Conservation (phyloP, 2,888 invertebrate species). For the Lacanobia wlatinum region DNA sequence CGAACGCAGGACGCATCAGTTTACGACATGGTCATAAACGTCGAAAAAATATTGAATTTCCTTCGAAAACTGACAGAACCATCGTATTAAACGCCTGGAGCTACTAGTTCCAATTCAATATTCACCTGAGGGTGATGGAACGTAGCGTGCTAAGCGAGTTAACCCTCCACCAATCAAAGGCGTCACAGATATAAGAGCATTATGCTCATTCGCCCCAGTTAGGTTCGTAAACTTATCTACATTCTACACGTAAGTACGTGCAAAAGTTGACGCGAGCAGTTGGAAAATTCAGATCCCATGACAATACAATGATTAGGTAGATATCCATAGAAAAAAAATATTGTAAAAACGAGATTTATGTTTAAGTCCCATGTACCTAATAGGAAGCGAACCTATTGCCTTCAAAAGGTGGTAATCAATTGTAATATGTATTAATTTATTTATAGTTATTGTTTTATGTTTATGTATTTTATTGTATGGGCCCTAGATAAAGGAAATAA, state of each 20-base stretch:
- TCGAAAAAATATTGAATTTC: neutral
- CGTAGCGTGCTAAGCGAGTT: slow-evolving; percentile 20
- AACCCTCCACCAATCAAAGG: slow-evolving; percentile 27
- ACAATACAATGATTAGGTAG: too few species aligned
- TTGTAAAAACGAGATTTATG: too few species aligned
- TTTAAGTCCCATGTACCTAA: too few species aligned
- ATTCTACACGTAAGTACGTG: neutral
- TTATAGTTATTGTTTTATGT: too few species aligned
- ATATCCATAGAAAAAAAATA: too few species aligned
- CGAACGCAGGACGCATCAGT: too few species aligned
- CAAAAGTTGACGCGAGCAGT: neutral
- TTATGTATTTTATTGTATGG: too few species aligned
- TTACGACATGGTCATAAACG: neutral
- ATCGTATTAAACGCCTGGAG: slow-evolving; percentile 1
- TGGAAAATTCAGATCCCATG: too few species aligned
- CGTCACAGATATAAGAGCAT: neutral
- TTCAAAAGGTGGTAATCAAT: too few species aligned
- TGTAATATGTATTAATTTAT: too few species aligned
- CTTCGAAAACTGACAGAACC: neutral
- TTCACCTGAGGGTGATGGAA: slow-evolving; percentile 8
- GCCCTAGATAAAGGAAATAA: too few species aligned
- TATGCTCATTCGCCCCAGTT: neutral
- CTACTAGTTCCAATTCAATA: neutral
- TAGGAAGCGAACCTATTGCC: too few species aligned
- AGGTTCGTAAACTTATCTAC: neutral